Percentiles rank a stretch among this genome's conserved stretches.
These are phyloP conservation scores for Hemaris fuciformis DNA, from an alignment of 2,888 invertebrate species.

Conservation along the genomic window DNA sequence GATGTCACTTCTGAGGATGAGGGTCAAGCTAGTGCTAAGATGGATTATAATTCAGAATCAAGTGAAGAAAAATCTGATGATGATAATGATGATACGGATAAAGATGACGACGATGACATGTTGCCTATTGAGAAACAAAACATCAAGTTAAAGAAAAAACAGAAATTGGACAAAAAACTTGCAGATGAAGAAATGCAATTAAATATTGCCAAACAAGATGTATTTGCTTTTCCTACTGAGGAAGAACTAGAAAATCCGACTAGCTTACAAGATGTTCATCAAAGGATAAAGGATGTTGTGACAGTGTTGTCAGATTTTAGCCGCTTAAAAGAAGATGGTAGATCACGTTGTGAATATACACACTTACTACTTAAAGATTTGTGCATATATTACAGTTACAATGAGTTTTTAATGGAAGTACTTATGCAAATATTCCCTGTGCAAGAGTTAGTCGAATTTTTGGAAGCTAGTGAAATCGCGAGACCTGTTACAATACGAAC, in stretches of 20 bases:
- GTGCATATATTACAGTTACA: slow-evolving; percentile 97
- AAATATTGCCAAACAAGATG: slow-evolving; percentile 88
- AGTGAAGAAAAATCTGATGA: slow-evolving; percentile 56
- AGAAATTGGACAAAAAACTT: slow-evolving; percentile 85
- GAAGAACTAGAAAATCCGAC: slow-evolving; percentile 87
- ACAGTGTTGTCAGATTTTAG: slow-evolving; percentile 91
- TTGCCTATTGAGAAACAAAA: slow-evolving; percentile 93
- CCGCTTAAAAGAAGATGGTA: slow-evolving; percentile 84
- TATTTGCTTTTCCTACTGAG: slow-evolving; percentile 89
- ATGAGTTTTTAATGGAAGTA: slow-evolving; percentile 95
- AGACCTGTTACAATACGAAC: slow-evolving; percentile 97
- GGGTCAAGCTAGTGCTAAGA: slow-evolving; percentile 44
- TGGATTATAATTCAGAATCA: slow-evolving; percentile 63
- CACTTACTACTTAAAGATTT: slow-evolving; percentile 91
- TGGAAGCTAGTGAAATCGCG: slow-evolving; percentile 97
- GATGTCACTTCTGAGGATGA: slow-evolving; percentile 59
- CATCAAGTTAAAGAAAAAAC: slow-evolving; percentile 87
- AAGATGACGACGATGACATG: slow-evolving; percentile 84
- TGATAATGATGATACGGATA: slow-evolving; percentile 50
- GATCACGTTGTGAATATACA: slow-evolving; percentile 91
- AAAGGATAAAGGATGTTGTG: slow-evolving; percentile 93
- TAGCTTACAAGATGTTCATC: slow-evolving; percentile 91
- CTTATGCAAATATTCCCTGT: slow-evolving; percentile 94
- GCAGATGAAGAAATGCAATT: slow-evolving; percentile 92
- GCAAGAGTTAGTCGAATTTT: slow-evolving; percentile 93